Conservation (phyloP, 2,888 invertebrate species). For the Atherix ibis region DNA sequence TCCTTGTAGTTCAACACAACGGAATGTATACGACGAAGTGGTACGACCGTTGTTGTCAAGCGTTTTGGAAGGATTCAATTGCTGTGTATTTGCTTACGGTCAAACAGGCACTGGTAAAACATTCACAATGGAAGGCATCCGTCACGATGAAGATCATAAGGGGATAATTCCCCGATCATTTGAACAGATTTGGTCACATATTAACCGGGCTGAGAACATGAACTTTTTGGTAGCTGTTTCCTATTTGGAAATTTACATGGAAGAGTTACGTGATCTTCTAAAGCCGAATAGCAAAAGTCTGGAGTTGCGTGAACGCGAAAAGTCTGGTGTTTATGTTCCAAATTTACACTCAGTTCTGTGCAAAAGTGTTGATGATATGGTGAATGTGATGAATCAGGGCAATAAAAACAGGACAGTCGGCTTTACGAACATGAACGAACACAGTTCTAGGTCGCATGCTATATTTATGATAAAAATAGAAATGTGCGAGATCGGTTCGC, state of each 20-base stretch:
- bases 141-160: constrained; percentile 42
- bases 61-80: constrained; percentile 94
- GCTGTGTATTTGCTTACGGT: constrained; percentile 98
- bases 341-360: constrained; percentile 90
- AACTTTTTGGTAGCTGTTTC: constrained; percentile 93
- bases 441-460: constrained; percentile 94
- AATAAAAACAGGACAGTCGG: constrained; percentile 91
- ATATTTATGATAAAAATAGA: constrained; percentile 97
- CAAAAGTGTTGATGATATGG: constrained; percentile 85
- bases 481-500: constrained; percentile 59
- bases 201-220: constrained; percentile 74
- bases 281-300: constrained; percentile 39
- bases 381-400: constrained; percentile 83
- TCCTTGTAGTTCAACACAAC: constrained; percentile 57
- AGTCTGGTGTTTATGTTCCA: constrained; percentile 83
- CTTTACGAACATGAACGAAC: constrained; percentile 96
- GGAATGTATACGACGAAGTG: constrained; percentile 89
- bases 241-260: constrained; percentile 95
- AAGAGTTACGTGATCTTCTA: constrained; percentile 65
- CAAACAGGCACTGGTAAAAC: constrained; percentile 93
- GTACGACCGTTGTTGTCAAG: constrained; percentile 89
- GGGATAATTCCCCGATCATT: constrained; percentile 94
- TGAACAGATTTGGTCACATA: constrained; percentile 93
- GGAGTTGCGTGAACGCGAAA: constrained; percentile 49
- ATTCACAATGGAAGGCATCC: constrained; percentile 52